Base-by-base conservation (phyloP, 1,140 invertebrate genomes). In the Macrosteles quadrilineatus region DNA sequence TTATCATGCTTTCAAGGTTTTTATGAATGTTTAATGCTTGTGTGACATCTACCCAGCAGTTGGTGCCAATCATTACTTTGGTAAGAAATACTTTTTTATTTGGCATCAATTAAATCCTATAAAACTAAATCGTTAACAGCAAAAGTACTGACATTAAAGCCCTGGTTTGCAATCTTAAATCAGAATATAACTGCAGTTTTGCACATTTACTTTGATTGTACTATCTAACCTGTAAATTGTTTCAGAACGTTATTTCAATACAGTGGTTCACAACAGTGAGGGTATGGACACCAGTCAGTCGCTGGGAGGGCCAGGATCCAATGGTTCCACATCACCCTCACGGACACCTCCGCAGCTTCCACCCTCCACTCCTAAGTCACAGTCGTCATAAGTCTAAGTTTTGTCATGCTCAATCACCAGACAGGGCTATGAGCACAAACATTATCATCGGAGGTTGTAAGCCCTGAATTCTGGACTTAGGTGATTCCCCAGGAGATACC, bases 161-260 rank as follows among this genome's bases (percentile, higher is more conserved):
- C n/a, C n/a, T n/a, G n/a, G n/a, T n/a, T n/a, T n/a, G n/a, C n/a
- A n/a, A n/a, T n/a, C n/a, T n/a, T n/a, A n/a, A n/a, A n/a, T n/a
- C n/a, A n/a, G n/a, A n/a, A n/a, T n/a, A n/a, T n/a, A n/a, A 36
- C 32, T 36, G 32, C 32, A 36, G 32, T 36, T 36, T 6, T 14
- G 32, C 14, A 36, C 32, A 4, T 36, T 36, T 36, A 4, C 14
- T 36, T 4, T 36, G 14, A 36, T 36, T 36, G 4, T 36, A 4
- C 32, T 36, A 36, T 36, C 14, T 36, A 36, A 6, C 4, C 4
- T 36, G 4, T 36, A 14, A 36, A 6, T 14, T 50, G 47, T 50
- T 71, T 36, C 72, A 79, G 78, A 78, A 70, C 74, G 77, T 57
- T 78, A 78, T 59, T 78, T 79, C 67, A 78, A 70, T 59, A 75